phyloP scores from a whole-genome alignment of 2,888 invertebrate genomes.

The Branchellion lobata region DNA sequence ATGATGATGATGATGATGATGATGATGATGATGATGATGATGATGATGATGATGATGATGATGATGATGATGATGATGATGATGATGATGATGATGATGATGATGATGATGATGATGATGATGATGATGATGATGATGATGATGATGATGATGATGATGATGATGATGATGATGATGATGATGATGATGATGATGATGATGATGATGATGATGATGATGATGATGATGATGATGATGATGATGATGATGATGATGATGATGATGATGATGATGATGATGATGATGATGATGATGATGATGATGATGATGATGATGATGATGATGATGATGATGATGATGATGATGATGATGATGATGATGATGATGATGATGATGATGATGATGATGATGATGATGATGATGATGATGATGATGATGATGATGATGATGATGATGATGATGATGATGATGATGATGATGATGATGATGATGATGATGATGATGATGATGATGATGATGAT shows the following conservation, averaged over 20 bases:
- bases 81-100: slow-evolving; percentile 39
- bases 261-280: slow-evolving; percentile 39
- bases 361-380: slow-evolving; percentile 35
- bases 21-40: slow-evolving; percentile 36
- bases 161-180: slow-evolving; percentile 36
- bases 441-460: slow-evolving; percentile 36
- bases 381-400: slow-evolving; percentile 39
- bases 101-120: slow-evolving; percentile 38
- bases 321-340: slow-evolving; percentile 34
- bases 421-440: slow-evolving; percentile 41
- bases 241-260: slow-evolving; percentile 36
- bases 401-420: slow-evolving; percentile 27
- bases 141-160: slow-evolving; percentile 37
- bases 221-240: slow-evolving; percentile 38
- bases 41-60: slow-evolving; percentile 36
- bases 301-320: slow-evolving; percentile 39
- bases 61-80: slow-evolving; percentile 32
- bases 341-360: slow-evolving; percentile 39
- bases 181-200: slow-evolving; percentile 39
- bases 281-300: slow-evolving; percentile 34
- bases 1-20: slow-evolving; percentile 41
- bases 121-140: slow-evolving; percentile 36
- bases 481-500: slow-evolving; percentile 32
- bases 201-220: slow-evolving; percentile 34
- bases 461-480: slow-evolving; percentile 36